Conservation (phyloP, 2,888 invertebrate species). For the Agrotis puta region DNA sequence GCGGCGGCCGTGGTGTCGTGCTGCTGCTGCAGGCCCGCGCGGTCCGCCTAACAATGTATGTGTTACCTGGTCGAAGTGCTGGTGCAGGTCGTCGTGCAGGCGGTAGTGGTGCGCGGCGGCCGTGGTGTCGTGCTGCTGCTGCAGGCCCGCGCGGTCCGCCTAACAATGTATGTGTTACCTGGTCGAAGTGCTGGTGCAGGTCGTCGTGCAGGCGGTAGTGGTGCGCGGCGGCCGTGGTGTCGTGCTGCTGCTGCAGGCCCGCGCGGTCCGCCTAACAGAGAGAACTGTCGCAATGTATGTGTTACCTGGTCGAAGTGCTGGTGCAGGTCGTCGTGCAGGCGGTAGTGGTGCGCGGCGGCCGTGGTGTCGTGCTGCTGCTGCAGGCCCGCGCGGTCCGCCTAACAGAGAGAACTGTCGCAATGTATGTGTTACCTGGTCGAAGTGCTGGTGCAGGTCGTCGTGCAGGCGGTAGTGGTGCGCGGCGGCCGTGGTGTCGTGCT, state of each 20-base stretch:
- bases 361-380: conserved; percentile 90
- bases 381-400: conserved; percentile 90
- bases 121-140: conserved; percentile 90
- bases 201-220: conserved; percentile 95
- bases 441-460: conserved; percentile 94
- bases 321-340: conserved; percentile 94
- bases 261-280: conserved; percentile 91
- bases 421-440: conserved; percentile 82
- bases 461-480: conserved; percentile 95
- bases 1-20: conserved; percentile 93
- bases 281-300: conserved; percentile 77
- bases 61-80: conserved; percentile 91
- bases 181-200: conserved; percentile 93
- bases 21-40: conserved; percentile 86
- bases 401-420: conserved; percentile 80
- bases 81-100: conserved; percentile 94
- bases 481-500: conserved; percentile 92
- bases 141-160: conserved; percentile 89
- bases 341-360: conserved; percentile 94
- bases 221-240: conserved; percentile 93
- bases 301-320: conserved; percentile 92
- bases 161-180: conserved; percentile 74
- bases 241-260: conserved; percentile 84
- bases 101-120: conserved; percentile 94
- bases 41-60: conserved; percentile 85